A percentile compares a stretch with the other conserved stretches of the same genome.
These are phyloP conservation scores for Loripinus fragilis DNA, from an alignment of 2,888 invertebrate species.

Conservation along the genomic window DNA sequence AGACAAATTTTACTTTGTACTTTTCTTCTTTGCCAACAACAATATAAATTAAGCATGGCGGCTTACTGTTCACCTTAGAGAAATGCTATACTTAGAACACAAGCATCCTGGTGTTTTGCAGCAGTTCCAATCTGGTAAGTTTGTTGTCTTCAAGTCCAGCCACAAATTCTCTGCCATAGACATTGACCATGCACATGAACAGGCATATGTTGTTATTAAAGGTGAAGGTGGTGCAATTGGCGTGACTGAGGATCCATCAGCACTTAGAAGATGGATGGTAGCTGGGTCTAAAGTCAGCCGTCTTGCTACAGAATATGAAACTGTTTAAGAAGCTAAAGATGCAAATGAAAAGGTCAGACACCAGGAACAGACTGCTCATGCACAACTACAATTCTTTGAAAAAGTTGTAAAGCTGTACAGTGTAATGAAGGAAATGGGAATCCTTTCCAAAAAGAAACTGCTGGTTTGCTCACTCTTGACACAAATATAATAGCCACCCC, in stretches of 20 bases:
- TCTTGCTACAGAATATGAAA: too few relatives aligned
- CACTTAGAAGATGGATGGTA: too few relatives aligned
- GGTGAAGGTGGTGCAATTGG: constrained; percentile 66
- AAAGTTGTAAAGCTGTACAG: constrained; percentile 14
- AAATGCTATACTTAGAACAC: too few relatives aligned
- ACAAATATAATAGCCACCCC: too few relatives aligned
- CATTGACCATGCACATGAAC: constrained; percentile 67
- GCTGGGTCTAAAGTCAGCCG: constrained; percentile 59
- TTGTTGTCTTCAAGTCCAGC: constrained; percentile 59
- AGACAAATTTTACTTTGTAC: constrained; percentile 25
- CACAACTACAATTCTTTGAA: constrained; percentile 6
- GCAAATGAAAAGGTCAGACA: constrained; percentile 8
- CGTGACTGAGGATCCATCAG: constrained; percentile 61
- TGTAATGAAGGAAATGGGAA: too few relatives aligned
- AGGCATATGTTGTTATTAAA: constrained; percentile 65
- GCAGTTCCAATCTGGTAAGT: constrained; percentile 60
- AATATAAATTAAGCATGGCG: constrained; percentile 20
- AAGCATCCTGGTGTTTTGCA: constrained; percentile 50
- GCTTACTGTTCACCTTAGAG: too few relatives aligned
- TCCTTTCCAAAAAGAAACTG: constrained; percentile 20
- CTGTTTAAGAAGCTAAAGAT: too few relatives aligned
- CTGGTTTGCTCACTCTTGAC: constrained; percentile 46
- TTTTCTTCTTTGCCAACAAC: constrained; percentile 60
- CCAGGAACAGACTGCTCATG: constrained; percentile 20
- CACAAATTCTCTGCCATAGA: constrained; percentile 55